Evolutionary conservation across 1,140 invertebrate species (phyloP), one percentile per base, ranked within the genome.

Genomic region (Lasioglossum albipes): DNA sequence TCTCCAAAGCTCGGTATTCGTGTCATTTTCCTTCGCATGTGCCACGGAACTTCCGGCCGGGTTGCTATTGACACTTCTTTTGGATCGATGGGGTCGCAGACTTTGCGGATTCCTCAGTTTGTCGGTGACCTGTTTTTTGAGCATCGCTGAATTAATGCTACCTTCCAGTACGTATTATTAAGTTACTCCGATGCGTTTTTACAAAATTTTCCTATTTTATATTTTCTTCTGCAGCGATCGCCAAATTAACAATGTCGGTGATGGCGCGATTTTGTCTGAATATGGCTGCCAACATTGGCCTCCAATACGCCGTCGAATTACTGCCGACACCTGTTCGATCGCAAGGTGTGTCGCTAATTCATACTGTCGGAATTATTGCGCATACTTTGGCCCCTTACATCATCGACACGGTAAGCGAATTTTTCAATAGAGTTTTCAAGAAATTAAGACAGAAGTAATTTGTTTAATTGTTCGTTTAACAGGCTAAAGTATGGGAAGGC

Each of bases 31-130:
- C 0, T 86, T 96, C 4, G 95, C 96, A 0, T 95, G 95, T 3
- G 94, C 95, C 12, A 95, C 96, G 0, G 96, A 97, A 91, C 93
- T 96, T 68, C 96, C 96, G 0, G 96, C 96, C 7, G 96, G 96
- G 27, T 94, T 95, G 7, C 84, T 96, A 69, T 90, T 96, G 2
- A 94, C 96, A 0, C 80, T 96, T 12, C 90, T 95, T 12, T 89
- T 96, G 31, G 96, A 96, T 90, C 94, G 94, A 87, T 95, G 94
- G 94, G 95, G 95, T 3, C 90, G 95, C 54, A 90, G 95, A 74
- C 95, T 95, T 90, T 93, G 95, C 27, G 94, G 94, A 74, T 95
- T 94, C 82, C 90, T 94, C 7, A 94, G 95, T 6, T 91, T 95
- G 81, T 89, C 92, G 4, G 77, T 94, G 18, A 94, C 94, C 5